Evolutionary conservation across 2,113 vertebrate genomes (phyloP).

Genomic region (Hemibagrus wyckioides): DNA sequence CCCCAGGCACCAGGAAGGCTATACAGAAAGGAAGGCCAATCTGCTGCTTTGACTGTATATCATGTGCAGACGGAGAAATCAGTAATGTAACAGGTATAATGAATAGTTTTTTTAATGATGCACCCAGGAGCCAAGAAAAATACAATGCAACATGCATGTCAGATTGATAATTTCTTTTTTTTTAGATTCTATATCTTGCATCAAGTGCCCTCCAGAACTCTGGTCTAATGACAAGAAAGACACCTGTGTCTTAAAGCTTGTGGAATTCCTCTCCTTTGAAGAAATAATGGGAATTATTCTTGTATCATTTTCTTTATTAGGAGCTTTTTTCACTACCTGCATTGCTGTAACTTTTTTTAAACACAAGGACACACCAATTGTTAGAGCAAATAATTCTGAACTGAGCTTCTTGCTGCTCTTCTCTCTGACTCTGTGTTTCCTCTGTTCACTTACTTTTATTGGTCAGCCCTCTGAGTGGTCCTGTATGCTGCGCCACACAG

Average conservation of each 20-base stretch:
- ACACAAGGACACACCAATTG: conserved; percentile 57
- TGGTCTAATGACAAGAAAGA: conserved; percentile 58
- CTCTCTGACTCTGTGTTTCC: conserved; percentile 53
- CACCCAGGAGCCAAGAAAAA: neutral
- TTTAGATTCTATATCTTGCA: conserved; percentile 54
- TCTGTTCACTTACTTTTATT: conserved; percentile 9
- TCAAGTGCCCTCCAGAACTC: conserved; percentile 49
- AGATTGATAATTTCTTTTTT: neutral
- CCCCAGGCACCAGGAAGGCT: conserved; percentile 44
- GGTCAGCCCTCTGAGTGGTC: conserved; percentile 1
- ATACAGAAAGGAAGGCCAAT: conserved; percentile 53
- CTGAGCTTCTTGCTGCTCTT: conserved; percentile 61
- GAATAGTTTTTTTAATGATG: neutral
- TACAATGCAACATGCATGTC: neutral
- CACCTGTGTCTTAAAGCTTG: conserved; percentile 41
- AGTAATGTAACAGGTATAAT: conserved; percentile 54
- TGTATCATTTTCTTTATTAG: conserved; percentile 51
- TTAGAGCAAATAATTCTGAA: conserved; percentile 56
- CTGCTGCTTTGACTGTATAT: conserved; percentile 59
- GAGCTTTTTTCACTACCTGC: conserved; percentile 28
- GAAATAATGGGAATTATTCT: conserved; percentile 55
- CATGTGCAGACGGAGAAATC: conserved; percentile 55
- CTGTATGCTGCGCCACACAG: conserved; percentile 12
- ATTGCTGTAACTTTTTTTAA: conserved; percentile 51
- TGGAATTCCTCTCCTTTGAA: conserved; percentile 31